Conservation (phyloP, 2,797 vertebrate genomes). For the Gallinago nigripennis region DNA sequence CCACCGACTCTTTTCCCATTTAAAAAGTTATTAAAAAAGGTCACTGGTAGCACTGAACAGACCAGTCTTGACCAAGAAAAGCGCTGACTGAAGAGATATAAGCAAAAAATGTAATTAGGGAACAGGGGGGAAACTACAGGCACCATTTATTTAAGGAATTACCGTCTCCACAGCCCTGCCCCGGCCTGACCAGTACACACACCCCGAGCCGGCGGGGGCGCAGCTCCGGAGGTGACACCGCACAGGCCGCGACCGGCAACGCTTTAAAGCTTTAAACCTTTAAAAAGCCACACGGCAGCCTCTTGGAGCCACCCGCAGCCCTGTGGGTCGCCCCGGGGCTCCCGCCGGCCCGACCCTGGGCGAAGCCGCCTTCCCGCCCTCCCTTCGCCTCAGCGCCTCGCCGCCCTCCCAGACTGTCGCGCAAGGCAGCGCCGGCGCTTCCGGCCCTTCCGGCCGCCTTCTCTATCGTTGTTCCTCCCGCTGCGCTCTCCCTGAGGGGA, state of each 20-base stretch:
- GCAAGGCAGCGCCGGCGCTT: not conserved
- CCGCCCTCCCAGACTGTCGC: not conserved
- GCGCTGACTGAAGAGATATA: not conserved
- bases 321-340: rapidly evolving
- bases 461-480: not conserved
- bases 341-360: rapidly evolving
- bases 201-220: not conserved
- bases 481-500: not conserved
- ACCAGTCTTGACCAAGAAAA: not conserved
- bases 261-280: not conserved
- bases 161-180: rapidly evolving
- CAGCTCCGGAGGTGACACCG: rapidly evolving
- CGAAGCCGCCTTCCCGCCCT: rapidly evolving
- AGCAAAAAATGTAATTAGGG: not conserved
- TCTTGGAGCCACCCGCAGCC: not conserved
- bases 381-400: not conserved
- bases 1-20: rapidly evolving
- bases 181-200: no score
- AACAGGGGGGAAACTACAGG: not conserved
- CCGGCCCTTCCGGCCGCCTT: not conserved
- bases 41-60: no score
- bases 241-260: no score
- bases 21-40: not conserved
- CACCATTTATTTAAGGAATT: rapidly evolving
- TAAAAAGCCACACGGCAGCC: rapidly evolving